Conservation (phyloP, 2,113 vertebrate species). For the Phylloscopus whistleri region DNA sequence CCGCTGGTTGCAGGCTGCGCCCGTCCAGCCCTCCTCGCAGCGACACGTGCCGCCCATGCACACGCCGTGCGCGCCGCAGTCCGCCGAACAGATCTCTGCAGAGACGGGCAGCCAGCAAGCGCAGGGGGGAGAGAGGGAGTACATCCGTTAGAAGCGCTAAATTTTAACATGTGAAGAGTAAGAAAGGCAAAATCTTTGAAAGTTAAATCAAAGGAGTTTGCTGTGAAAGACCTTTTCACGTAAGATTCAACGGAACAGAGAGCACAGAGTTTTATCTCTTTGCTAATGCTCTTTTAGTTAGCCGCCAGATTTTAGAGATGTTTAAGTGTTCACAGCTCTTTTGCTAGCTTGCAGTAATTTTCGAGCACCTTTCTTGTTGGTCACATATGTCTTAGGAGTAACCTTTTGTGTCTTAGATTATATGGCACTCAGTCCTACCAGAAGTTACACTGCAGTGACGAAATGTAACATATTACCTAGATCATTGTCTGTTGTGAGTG, state of each 20-base stretch:
- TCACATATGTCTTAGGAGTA: not conserved
- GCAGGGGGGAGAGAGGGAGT: not conserved
- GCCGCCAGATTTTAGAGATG: not conserved
- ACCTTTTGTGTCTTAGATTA: not conserved
- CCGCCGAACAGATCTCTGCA: slow-evolving; percentile 87
- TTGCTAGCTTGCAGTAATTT: not conserved
- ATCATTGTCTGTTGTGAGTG: not conserved
- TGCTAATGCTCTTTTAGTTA: not conserved
- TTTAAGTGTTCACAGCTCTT: not conserved
- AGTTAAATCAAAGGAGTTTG: not conserved
- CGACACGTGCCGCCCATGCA: slow-evolving; percentile 90
- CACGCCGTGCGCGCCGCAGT: slow-evolving; percentile 89
- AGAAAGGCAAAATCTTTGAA: not conserved
- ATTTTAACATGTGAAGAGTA: not conserved
- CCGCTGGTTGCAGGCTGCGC: slow-evolving; percentile 86
- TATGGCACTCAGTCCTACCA: not conserved
- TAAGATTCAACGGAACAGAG: not conserved
- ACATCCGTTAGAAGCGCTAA: not conserved
- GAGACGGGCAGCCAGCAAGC: not conserved
- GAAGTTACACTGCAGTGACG: not conserved
- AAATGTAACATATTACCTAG: not conserved
- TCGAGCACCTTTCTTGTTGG: not conserved
- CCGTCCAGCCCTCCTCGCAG: slow-evolving; percentile 95
- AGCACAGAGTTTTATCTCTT: not conserved
- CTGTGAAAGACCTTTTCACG: not conserved